Conservation (phyloP, 1,140 invertebrate species). For the Cyrtorhinus lividipennis region DNA sequence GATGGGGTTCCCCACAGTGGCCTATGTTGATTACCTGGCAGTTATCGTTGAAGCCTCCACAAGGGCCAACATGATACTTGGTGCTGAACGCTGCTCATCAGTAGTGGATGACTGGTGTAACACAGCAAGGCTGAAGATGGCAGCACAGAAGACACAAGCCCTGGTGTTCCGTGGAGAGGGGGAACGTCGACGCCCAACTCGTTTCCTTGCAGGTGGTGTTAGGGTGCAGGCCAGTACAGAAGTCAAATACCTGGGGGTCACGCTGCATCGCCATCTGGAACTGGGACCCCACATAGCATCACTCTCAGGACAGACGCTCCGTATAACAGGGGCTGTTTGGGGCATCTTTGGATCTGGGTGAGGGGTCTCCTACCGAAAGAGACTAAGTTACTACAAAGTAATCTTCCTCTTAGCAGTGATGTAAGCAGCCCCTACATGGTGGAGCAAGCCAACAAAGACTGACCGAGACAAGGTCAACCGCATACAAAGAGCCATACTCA, state of each 20-base stretch:
- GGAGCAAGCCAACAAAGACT: not conserved
- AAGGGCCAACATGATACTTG: not conserved
- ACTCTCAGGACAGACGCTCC: not conserved
- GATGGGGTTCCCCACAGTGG: not conserved
- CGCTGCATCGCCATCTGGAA: not conserved
- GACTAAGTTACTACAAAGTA: not conserved
- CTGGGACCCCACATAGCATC: not conserved
- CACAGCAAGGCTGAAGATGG: constrained; percentile 11
- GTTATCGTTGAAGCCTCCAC: constrained; percentile 4
- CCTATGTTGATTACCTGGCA: constrained; percentile 8
- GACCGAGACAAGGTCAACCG: not conserved
- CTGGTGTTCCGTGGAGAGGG: constrained; percentile 16
- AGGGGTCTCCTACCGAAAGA: not conserved
- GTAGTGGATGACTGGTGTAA: not conserved
- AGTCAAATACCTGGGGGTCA: not conserved
- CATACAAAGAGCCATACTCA: not conserved
- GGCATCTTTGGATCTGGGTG: not conserved
- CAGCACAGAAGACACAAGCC: constrained; percentile 19
- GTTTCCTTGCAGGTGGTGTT: constrained; percentile 9
- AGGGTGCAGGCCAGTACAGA: not conserved
- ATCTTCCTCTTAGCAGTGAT: not conserved
- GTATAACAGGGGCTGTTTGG: not conserved
- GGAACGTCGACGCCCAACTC: constrained; percentile 2
- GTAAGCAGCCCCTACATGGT: not conserved
- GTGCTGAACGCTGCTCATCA: not conserved